Conservation (phyloP, 2,888 invertebrate species). For the Zonitis immaculata region DNA sequence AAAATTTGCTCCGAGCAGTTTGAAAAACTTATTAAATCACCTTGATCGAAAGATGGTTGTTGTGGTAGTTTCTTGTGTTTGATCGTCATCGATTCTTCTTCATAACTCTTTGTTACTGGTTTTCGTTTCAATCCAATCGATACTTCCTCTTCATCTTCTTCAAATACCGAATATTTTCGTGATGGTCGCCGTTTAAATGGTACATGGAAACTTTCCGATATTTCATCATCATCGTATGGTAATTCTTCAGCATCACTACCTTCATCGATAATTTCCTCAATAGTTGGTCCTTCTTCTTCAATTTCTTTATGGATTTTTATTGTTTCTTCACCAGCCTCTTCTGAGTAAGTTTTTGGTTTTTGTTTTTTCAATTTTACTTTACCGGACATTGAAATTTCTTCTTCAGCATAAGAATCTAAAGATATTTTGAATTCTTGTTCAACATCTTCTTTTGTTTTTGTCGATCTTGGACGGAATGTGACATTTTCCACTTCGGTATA, state of each 20-base stretch:
- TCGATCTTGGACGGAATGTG: conserved; percentile 70
- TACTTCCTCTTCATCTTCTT: conserved; percentile 59
- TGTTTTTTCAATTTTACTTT: conserved; percentile 75
- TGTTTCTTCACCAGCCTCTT: conserved; percentile 73
- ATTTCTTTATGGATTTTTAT: conserved; percentile 64
- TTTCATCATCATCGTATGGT: conserved; percentile 54
- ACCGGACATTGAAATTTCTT: conserved; percentile 81
- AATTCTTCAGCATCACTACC: conserved; percentile 55
- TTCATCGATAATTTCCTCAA: conserved; percentile 63
- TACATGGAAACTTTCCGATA: conserved; percentile 52
- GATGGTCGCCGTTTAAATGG: conserved; percentile 49
- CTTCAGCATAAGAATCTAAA: conserved; percentile 79
- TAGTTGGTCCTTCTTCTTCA: conserved; percentile 57
- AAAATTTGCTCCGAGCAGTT: conserved; percentile 5
- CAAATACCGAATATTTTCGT: conserved; percentile 57
- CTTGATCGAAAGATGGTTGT: conserved; percentile 63
- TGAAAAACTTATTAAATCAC: conserved; percentile 44
- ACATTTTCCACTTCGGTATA: conserved; percentile 72
- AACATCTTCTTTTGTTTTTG: conserved; percentile 78
- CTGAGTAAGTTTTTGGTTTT: conserved; percentile 67
- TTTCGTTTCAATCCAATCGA: conserved; percentile 44
- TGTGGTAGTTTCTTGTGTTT: conserved; percentile 67
- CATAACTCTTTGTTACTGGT: conserved; percentile 51
- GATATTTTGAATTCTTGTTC: conserved; percentile 88
- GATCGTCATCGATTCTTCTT: conserved; percentile 66